Base-by-base conservation (phyloP, 92 coral and sea anemone species). In the Phenganax marumi region DNA sequence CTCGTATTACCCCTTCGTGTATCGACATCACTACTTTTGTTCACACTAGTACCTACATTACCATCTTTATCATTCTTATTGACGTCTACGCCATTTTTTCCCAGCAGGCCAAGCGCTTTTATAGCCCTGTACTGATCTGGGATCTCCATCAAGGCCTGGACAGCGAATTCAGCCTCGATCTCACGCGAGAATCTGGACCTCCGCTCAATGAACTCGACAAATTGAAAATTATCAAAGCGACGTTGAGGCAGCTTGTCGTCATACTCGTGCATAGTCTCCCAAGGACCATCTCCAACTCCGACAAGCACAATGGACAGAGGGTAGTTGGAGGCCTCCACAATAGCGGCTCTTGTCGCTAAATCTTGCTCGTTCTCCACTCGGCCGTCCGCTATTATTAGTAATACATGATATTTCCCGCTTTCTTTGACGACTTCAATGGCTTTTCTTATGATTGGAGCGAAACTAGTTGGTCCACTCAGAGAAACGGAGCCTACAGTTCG, bases 211-310 rank as follows among this genome's bases (percentile, higher is more conserved):
- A 85, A 96, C 49, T 96, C 99, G 12, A 96, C 85, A 83, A 96
- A 96, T 86, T 96, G 99, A 80, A 96, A 96, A 84, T 96, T 96
- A 81, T 96, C 99, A 61, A 96, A 96, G 7, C 94, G 89, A 72
- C 99, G 84, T 57, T 89, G 88, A 3, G 99, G 97, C 66, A 96
- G 78, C 3, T 77, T 54, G 39, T 92, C 96, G 56, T 96, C 99
- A 74, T 96, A 96, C 33, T 91, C 93, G 51, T 88, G 91, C 99
- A 96, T 96, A 8, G 90, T 89, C 33, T 96, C 96, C 99, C 99
- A 96, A 1, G 99, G 99, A 2, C 99, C 99, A 17, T 96, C 99
- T 3, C 99, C 99, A 1, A 96, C 99, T 5, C 99, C 99, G 55
- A 96, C 93, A 5, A 96, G 90, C 0, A 96, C 79, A 64, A 96